phyloP scores from a whole-genome alignment of 2,797 vertebrate genomes.

The Platalea minor region DNA sequence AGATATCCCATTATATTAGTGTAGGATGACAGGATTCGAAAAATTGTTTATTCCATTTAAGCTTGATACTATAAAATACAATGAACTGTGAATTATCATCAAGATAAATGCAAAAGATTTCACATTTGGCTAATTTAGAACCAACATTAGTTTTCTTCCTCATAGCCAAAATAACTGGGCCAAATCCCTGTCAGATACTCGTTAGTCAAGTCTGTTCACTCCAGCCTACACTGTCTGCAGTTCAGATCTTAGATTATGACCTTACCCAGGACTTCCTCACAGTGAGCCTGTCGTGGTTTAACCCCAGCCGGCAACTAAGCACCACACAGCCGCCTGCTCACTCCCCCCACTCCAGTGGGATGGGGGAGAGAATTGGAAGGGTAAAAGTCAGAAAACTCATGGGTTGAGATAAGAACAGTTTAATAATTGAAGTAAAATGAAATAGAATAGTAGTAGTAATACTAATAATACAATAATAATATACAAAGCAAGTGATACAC shows the following conservation, averaged over 20 bases:
- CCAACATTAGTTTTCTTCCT: background rate
- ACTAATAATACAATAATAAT: too few species aligned
- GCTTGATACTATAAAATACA: background rate
- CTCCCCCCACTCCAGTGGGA: too few species aligned
- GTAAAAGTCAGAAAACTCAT: too few species aligned
- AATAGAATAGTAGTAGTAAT: too few species aligned
- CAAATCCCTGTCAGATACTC: background rate
- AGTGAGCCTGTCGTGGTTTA: background rate
- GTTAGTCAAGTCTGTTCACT: background rate
- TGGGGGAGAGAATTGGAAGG: too few species aligned
- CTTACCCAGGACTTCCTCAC: background rate
- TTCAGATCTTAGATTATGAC: background rate
- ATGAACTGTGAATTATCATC: background rate
- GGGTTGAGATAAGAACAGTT: too few species aligned
- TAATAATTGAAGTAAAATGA: too few species aligned
- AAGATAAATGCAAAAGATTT: background rate
- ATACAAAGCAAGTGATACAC: too few species aligned
- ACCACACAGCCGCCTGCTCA: too few species aligned
- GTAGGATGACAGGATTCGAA: background rate
- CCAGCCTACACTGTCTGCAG: background rate
- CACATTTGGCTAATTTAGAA: background rate
- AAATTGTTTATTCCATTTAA: background rate
- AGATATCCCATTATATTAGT: background rate
- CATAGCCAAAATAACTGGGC: background rate
- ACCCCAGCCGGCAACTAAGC: too few species aligned